Base-by-base conservation (phyloP, 2,113 vertebrate species). In the Oreocharis arfaki region DNA sequence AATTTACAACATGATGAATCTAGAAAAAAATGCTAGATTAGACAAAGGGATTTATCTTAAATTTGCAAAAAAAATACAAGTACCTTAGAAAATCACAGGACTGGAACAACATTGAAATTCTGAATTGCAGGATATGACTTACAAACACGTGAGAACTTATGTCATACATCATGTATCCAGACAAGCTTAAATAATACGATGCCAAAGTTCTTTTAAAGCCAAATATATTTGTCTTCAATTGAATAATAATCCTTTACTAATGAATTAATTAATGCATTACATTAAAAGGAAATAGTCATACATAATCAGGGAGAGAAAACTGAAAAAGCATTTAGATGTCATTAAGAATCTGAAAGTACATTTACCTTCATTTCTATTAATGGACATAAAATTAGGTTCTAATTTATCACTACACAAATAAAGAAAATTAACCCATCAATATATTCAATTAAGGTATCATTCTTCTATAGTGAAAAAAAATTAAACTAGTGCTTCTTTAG, bases 281-380 rank as follows among this genome's bases (percentile, higher is more conserved):
- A 68, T 41, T 71, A 82, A 90, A 83, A 90, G 4, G 33, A 91
- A 82, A 82, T 60, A 14, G 55, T 87, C 57, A 46, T 50, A 71
- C 33, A 33, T 59, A 85, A 85, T 59, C 22, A 81, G 74, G 24
- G 55, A 82, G 7, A 70, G 32, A 96, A 93, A 91, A 75, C 41
- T 46, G 8, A 86, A 33, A 83, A 81, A 88, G 7, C 33, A 91
- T 84, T 94, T 93, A 84, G 35, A 87, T 3, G 2, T 50, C 46
- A 63, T 86, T 82, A 86, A 0, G 0, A 77, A 76, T 89, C 41
- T 92, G 64, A 67, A 96, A 94, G 49, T 86, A 87, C 27, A 75
- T 95, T 95, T 96, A 57, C n/a, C 41, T 96, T 87, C 3, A 70
- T 94, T 94, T 90, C 49, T 47, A 80, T 49, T 94, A 92, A 87